These are phyloP conservation scores for Myotis brandtii DNA, from an alignment of 2,113 vertebrate genomes.

Conservation along the genomic window DNA sequence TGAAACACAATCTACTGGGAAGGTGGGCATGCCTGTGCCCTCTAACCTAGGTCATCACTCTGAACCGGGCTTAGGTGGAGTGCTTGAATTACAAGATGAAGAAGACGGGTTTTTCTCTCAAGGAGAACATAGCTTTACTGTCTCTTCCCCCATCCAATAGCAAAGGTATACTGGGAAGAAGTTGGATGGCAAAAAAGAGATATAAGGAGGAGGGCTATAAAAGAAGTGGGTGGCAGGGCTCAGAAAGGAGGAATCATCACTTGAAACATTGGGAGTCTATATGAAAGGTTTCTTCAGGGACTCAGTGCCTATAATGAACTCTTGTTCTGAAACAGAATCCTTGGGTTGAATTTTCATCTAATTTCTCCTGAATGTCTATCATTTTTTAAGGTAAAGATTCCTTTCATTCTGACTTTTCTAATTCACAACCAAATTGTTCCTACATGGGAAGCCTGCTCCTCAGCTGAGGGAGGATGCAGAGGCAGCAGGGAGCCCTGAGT, in stretches of 20 bases:
- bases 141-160: not conserved
- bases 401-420: conserved; percentile 59
- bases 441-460: not conserved
- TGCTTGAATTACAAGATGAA: not conserved
- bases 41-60: not conserved
- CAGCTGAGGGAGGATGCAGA: not conserved
- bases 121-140: not conserved
- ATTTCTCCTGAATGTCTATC: not conserved
- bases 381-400: conserved; percentile 25
- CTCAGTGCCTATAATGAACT: not conserved
- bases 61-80: not conserved
- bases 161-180: not conserved
- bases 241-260: not conserved
- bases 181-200: not conserved
- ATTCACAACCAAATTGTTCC: conserved; percentile 15
- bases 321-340: not conserved
- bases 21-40: not conserved
- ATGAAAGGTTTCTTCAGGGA: not conserved
- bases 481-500: conserved; percentile 63
- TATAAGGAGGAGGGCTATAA: not conserved
- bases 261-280: not conserved
- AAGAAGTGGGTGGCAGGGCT: not conserved
- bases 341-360: conserved; percentile 23
- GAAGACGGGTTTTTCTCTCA: not conserved
- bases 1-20: not conserved